Conservation (phyloP, 1,140 invertebrate species). For the Polyergus mexicanus region DNA sequence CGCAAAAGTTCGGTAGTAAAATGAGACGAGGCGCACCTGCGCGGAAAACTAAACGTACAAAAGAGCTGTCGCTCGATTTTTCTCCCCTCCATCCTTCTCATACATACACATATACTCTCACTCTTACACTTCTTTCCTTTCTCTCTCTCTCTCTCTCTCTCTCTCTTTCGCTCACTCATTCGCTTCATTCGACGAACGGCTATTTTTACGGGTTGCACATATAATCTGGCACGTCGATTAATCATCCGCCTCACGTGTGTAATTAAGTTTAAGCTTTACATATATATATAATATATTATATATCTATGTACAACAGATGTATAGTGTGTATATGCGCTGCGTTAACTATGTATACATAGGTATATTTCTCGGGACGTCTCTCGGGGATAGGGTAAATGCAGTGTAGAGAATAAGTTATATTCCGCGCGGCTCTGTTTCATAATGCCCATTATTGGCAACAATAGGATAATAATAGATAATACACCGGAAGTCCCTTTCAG, state of each 20-base stretch:
- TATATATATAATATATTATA: slow-evolving; percentile 77
- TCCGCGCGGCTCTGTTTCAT: slow-evolving; percentile 82
- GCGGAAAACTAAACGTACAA: slow-evolving; percentile 50
- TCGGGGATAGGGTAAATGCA: slow-evolving; percentile 73
- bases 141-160: background rate
- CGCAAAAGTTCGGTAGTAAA: slow-evolving; percentile 51
- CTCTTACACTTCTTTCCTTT: background rate
- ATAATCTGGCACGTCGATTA: slow-evolving; percentile 67
- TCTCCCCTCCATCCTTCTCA: background rate
- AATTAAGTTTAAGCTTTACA: slow-evolving; percentile 77
- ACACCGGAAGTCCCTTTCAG: slow-evolving; percentile 81
- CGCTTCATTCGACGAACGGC: slow-evolving; percentile 63
- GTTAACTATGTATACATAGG: slow-evolving; percentile 72
- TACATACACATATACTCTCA: background rate
- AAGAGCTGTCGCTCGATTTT: slow-evolving; percentile 56
- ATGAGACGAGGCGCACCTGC: slow-evolving; percentile 64
- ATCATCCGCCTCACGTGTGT: slow-evolving; percentile 65
- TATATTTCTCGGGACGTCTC: slow-evolving; percentile 58
- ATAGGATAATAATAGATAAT: slow-evolving; percentile 85
- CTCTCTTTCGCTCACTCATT: slow-evolving; percentile 13
- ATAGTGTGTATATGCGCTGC: slow-evolving; percentile 74
- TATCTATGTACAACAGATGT: slow-evolving; percentile 78
- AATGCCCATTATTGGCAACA: slow-evolving; percentile 87
- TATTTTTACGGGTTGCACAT: slow-evolving; percentile 61
- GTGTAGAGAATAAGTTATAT: slow-evolving; percentile 83